Percentiles rank a stretch among this genome's conserved stretches.
Evolutionary conservation across 2,797 vertebrate species (phyloP).

Genomic region (Myripristis murdjan): DNA sequence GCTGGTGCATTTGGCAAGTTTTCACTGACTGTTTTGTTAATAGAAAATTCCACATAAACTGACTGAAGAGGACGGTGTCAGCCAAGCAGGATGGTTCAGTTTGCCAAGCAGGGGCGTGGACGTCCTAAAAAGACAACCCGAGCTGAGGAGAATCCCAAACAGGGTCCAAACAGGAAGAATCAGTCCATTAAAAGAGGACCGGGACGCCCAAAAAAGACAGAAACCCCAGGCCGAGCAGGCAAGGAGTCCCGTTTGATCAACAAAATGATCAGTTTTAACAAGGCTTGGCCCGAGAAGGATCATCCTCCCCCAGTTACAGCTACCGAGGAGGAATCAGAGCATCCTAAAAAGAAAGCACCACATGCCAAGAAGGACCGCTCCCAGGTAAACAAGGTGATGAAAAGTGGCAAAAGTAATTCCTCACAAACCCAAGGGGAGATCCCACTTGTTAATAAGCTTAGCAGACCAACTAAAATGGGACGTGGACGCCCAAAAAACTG

Average conservation of each 20-base stretch:
- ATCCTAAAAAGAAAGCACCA: neutral
- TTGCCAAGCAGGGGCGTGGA: neutral
- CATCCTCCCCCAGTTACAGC: neutral
- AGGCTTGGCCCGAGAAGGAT: neutral
- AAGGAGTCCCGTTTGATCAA: neutral
- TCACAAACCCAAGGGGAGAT: neutral
- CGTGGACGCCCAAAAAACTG: neutral
- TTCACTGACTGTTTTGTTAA: neutral
- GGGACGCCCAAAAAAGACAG: neutral
- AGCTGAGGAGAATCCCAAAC: neutral
- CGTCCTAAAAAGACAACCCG: neutral
- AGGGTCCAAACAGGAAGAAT: conserved; percentile 1
- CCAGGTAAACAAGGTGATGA: neutral
- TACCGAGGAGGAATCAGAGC: neutral
- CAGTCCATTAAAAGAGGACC: neutral
- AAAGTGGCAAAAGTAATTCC: neutral
- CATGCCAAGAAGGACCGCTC: neutral
- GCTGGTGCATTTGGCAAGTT: neutral
- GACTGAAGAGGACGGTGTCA: neutral
- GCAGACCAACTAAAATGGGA: neutral
- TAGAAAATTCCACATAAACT: neutral
- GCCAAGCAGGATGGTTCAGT: neutral
- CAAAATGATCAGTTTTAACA: neutral
- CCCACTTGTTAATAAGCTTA: neutral
- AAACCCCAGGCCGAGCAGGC: neutral